Percentiles rank a stretch among this genome's conserved stretches.
phyloP scores from a whole-genome alignment of 2,797 vertebrate genomes.

The Poliocrania exsul region DNA sequence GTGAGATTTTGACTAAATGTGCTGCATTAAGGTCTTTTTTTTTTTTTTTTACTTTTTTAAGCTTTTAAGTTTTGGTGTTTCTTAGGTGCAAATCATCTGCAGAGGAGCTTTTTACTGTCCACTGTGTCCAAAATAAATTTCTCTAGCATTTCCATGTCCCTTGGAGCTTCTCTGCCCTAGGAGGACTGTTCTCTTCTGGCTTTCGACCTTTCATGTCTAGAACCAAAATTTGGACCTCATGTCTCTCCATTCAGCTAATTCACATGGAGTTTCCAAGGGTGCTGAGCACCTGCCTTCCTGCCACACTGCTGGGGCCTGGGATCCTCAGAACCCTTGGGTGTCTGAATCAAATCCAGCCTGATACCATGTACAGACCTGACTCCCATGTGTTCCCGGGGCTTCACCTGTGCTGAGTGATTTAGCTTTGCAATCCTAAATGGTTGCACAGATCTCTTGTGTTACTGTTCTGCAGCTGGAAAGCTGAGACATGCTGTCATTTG shows the following conservation, averaged over 20 bases:
- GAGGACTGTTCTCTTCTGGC: neutral
- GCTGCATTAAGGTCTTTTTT: neutral
- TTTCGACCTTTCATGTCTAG: neutral
- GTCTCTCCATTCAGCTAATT: neutral
- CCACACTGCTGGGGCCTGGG: neutral
- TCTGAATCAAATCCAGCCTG: neutral
- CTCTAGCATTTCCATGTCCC: neutral
- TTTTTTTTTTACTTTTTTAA: neutral
- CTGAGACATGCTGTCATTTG: neutral
- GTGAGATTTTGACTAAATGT: neutral
- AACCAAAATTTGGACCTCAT: neutral
- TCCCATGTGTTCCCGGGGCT: neutral
- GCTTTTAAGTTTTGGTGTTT: neutral
- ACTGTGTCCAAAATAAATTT: neutral
- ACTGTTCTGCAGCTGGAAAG: neutral
- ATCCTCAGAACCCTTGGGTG: neutral
- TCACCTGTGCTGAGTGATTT: rapidly evolving
- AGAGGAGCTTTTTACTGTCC: neutral
- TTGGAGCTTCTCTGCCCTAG: neutral
- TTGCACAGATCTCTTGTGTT: neutral
- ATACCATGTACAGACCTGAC: neutral
- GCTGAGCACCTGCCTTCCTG: neutral
- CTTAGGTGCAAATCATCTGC: neutral
- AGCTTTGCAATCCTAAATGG: neutral
- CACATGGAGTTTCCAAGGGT: neutral